Evolutionary conservation across 2,888 invertebrate species (phyloP), one percentile per base, ranked within the genome.

Genomic region (Oscheius onirici): DNA sequence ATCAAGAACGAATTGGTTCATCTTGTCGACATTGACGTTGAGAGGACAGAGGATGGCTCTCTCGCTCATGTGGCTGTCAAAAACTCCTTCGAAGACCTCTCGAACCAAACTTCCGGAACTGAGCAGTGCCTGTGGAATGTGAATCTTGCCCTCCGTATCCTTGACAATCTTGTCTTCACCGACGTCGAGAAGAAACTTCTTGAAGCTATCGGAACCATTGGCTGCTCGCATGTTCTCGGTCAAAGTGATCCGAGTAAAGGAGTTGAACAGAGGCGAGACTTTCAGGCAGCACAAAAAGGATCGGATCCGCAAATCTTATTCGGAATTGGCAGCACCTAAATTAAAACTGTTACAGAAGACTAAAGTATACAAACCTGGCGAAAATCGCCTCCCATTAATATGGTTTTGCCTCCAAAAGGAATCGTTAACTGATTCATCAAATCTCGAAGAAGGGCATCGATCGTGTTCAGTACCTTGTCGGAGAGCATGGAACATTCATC

Each of bases 1-100:
- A 34, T 34, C 8, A 3, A 34, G 99, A 97, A 91, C 97, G 97
- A 84, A 99, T 8, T 34, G 34, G 8, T 34, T 34, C 34, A 34
- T 34, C 34, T 34, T 0, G 34, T 0, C 34, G 3, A 34, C 34
- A 8, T 34, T 1, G 73, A 73, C 3, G 58, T 57, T 10, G 61
- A 34, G 0, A 34, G 34, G 34, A 8, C 34, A 0, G 34, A 34
- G 34, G 34, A 34, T 34, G 34, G 34, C 34, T 34, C 34, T n/a
- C n/a, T 43, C 43, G 52, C n/a, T 52, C 17, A 52, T 52, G 11
- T 17, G 6, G 22, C 17, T 22, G 10, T n/a, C n/a, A n/a, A 11
- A n/a, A 10, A 52, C 52, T 43, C 10, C 43, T 43, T 43, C 43
- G 43, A 43, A 43, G 13, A 43, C 43, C 15, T 43, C 43, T 15